phyloP scores from a whole-genome alignment of 2,113 vertebrate species.

The Nymphicus hollandicus region DNA sequence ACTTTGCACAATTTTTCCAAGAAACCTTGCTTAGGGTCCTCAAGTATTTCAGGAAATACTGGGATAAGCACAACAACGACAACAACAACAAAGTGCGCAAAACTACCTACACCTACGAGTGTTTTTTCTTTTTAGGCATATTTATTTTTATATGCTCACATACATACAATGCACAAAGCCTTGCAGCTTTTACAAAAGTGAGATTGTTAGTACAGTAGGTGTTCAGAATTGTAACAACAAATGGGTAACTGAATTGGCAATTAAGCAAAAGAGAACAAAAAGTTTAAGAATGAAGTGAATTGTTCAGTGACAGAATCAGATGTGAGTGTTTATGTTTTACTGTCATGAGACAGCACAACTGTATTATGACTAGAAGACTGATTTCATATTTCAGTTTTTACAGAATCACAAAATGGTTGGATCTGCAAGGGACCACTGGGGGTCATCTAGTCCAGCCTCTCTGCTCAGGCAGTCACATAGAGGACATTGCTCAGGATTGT shows the following conservation, averaged over 20 bases:
- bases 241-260: not conserved
- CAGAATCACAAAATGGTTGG: not conserved
- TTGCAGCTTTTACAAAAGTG: not conserved
- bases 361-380: slow-evolving; percentile 30
- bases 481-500: not conserved
- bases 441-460: not conserved
- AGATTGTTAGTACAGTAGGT: not conserved
- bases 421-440: not conserved
- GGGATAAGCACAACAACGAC: not conserved
- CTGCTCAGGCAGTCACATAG: not conserved
- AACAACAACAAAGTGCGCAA: not conserved
- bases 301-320: not conserved
- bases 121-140: not conserved
- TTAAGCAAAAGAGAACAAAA: not conserved
- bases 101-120: not conserved
- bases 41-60: not conserved
- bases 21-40: not conserved
- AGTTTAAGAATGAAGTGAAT: not conserved
- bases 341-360: slow-evolving; percentile 33
- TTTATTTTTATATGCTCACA: not conserved
- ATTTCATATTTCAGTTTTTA: slow-evolving; percentile 50
- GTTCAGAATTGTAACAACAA: not conserved
- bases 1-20: not conserved
- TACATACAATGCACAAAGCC: accelerated
- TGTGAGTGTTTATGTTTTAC: not conserved